Evolutionary conservation across 1,140 invertebrate species (phyloP).

Genomic region (Linepithema humile): DNA sequence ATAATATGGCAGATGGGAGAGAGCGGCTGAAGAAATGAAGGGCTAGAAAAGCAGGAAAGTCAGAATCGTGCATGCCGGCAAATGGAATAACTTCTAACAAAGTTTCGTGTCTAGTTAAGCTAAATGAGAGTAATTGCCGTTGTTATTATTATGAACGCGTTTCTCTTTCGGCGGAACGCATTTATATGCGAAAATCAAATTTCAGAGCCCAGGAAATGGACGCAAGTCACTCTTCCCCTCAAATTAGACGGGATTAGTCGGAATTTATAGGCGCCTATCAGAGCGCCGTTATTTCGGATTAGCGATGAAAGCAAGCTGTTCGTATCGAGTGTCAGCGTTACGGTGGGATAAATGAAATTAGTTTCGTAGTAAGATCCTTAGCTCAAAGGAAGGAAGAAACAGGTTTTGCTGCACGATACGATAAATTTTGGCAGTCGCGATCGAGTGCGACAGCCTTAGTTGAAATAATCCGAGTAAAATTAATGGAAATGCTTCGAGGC

Average conservation of each 20-base stretch:
- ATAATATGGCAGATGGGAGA: not conserved
- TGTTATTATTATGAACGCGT: not conserved
- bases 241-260: conserved; percentile 22
- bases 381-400: conserved; percentile 10
- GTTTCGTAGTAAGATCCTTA: not conserved
- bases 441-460: conserved; percentile 1
- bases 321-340: not conserved
- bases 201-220: not conserved
- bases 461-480: conserved; percentile 11
- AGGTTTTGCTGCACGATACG: not conserved
- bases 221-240: not conserved
- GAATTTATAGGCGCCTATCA: conserved; percentile 28
- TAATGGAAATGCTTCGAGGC: not conserved
- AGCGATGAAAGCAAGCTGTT: conserved; percentile 14
- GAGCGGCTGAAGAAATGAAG: not conserved
- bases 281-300: conserved; percentile 34
- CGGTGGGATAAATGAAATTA: conserved; percentile 40
- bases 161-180: not conserved
- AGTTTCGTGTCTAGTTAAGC: not conserved
- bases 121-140: conserved; percentile 1
- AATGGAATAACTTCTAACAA: conserved; percentile 32
- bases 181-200: not conserved
- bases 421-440: not conserved
- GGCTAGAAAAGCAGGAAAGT: not conserved
- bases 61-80: not conserved